Base-by-base conservation (phyloP, 2,888 invertebrate genomes). In the Oligia latruncula region DNA sequence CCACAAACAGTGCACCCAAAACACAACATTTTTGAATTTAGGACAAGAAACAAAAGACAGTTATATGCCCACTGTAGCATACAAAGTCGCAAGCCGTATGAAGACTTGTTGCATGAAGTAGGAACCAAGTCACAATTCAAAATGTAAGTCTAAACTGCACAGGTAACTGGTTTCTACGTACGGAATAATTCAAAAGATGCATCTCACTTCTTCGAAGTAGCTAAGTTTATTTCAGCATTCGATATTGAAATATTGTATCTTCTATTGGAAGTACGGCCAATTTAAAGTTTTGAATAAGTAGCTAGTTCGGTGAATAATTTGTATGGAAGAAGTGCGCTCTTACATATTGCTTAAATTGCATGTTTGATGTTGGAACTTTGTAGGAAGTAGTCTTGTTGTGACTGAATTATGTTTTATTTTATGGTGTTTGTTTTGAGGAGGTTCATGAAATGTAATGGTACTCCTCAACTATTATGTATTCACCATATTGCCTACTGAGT, bases 261-360 rank as follows among this genome's bases (percentile, higher is more conserved):
- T 55, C 62, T 77, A 87, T 88, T 87, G 85, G 75, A 80, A 85
- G 70, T 71, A 74, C 67, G 68, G 76, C 80, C 80, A 88, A 83
- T 88, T 88, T 87, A 88, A 87, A 87, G 80, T 88, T 88, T 81
- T 88, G 88, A 88, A 87, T 81, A 88, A 87, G 80, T 83, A 79
- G 65, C 73, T 40, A 55, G 81, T 78, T 81, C 70, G 68, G 62
- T 81, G 83, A 80, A 88, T 87, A 83, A 87, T 81, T 88, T 83
- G 72, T 75, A 43, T 71, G 62, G 49, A n/a, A 20, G 20, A 62
- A 81, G 52, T 29, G 64, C 17, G 71, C 71, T 68, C 55, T 77
- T 78, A 84, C 74, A 81, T 77, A 80, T 84, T 80, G 82, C 75
- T 75, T 77, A 74, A 68, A 86, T 80, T 82, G 75, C 60, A 60